These are phyloP conservation scores for Scaptomyza reducta DNA, from an alignment of 2,888 invertebrate genomes.

Conservation along the genomic window DNA sequence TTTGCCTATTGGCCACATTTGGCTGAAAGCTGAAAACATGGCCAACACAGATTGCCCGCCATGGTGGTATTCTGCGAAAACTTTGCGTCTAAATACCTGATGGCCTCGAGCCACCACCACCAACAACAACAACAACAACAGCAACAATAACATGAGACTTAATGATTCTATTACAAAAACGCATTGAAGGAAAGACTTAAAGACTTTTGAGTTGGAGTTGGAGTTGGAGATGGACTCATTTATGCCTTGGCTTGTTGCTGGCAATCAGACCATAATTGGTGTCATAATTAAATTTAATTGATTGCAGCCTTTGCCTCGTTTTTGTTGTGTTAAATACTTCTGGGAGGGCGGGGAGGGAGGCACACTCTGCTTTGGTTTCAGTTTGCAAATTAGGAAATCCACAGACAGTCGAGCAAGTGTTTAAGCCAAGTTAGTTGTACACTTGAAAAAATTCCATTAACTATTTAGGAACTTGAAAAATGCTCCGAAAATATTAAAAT, in stretches of 20 bases:
- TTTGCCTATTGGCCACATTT: slow-evolving; percentile 59
- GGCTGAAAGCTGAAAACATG: slow-evolving; percentile 6
- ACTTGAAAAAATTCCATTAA: neutral
- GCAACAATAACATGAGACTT: slow-evolving; percentile 28
- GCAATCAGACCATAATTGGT: slow-evolving; percentile 79
- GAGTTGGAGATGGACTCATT: slow-evolving; percentile 34
- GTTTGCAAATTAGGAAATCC: slow-evolving; percentile 74
- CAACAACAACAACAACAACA: neutral
- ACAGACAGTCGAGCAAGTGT: slow-evolving; percentile 15
- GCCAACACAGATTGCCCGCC: slow-evolving; percentile 27
- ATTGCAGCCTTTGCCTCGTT: slow-evolving; percentile 52
- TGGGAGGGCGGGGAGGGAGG: neutral
- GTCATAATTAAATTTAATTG: slow-evolving; percentile 79
- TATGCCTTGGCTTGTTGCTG: slow-evolving; percentile 43
- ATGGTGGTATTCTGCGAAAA: slow-evolving; percentile 68
- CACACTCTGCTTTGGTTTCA: slow-evolving; percentile 16
- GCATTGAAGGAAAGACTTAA: slow-evolving; percentile 23
- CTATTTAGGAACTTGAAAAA: neutral
- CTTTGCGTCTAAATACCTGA: neutral
- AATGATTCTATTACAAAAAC: slow-evolving; percentile 70
- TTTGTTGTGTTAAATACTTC: slow-evolving; percentile 22
- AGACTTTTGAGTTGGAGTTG: neutral
- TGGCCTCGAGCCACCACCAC: slow-evolving; percentile 3
- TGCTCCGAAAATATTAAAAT: neutral
- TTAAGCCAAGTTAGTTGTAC: slow-evolving; percentile 7